Evolutionary conservation across 2,888 invertebrate species (phyloP).

Genomic region (Acanthosoma haemorrhoidale): DNA sequence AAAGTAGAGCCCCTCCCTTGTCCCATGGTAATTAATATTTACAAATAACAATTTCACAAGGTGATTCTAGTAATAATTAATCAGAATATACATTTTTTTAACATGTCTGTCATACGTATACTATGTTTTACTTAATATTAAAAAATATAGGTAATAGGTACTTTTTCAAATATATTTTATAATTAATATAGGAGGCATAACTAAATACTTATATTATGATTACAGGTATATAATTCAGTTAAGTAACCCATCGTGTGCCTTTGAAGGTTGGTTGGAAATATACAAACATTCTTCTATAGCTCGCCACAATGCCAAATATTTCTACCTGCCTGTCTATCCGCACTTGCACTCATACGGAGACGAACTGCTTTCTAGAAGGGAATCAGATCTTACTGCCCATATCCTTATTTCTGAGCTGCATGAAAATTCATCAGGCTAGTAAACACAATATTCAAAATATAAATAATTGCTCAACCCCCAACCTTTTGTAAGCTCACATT

Average conservation of each 20-base stretch:
- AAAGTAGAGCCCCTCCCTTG: too few relatives aligned
- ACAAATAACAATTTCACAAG: too few relatives aligned
- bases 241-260: conserved; percentile 31
- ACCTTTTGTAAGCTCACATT: too few relatives aligned
- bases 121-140: too few relatives aligned
- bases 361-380: conserved; percentile 19
- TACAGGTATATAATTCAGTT: conserved; percentile 37
- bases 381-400: conserved; percentile 27
- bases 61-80: too few relatives aligned
- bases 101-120: too few relatives aligned
- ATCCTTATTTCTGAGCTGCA: conserved; percentile 30
- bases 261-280: conserved; percentile 34
- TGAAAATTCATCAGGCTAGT: not conserved
- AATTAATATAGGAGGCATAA: not conserved
- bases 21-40: too few relatives aligned
- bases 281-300: conserved; percentile 30
- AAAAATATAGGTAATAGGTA: too few relatives aligned
- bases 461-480: too few relatives aligned
- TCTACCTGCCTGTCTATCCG: conserved; percentile 33
- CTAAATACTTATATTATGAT: not conserved
- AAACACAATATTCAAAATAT: too few relatives aligned
- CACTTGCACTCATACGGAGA: conserved; percentile 4
- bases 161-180: too few relatives aligned
- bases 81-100: too few relatives aligned
- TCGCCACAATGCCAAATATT: conserved; percentile 33